Evolutionary conservation across 1,140 invertebrate genomes (phyloP), one percentile per base, ranked within the genome.

Genomic region (Pogonomyrmex barbatus): DNA sequence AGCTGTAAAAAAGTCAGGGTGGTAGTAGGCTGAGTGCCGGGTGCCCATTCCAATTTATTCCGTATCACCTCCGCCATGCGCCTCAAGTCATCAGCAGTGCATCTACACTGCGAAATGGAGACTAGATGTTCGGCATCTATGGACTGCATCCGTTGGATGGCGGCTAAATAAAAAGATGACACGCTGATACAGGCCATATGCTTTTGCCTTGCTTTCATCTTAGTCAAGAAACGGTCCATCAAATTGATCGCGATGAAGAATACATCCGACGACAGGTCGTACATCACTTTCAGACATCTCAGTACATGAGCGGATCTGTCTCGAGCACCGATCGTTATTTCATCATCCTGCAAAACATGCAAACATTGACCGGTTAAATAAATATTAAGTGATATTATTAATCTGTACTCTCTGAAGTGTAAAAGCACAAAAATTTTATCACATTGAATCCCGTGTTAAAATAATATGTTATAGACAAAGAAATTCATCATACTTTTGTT

Each of bases 221-320:
- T 96, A 42, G 96, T 97, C 76, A 97, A 92, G 88, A 97, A 98
- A 88, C 97, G 96, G 93, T 98, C 97, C 93, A 98, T 97, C 81
- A 97, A 92, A 93, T 97, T 97, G 93, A 97, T 96, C 67, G 97
- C 97, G 83, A 96, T 96, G 93, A 98, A 97, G 85, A 98, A 96
- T 17, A 97, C 97, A 88, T 97, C 97, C 12, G 97, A 96, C 4
- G 97, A 97, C 90, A 97, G 93, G 92, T 98, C 97, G 92, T 97
- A 98, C 97, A 97, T 97, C 86, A 97, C 96, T 94, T 98, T 98
- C 56, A 98, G 95, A 93, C 97, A 98, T 82, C 97, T 96, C 89
- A 98, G 95, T 88, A 97, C 97, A 93, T 97, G 97, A 8, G 97
- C 97, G 2, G 97, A 97, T 67, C 97, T 97, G 94, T 98, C 97